Evolutionary conservation across 2,113 vertebrate genomes (phyloP), one percentile per base, ranked within the genome.

Genomic region (Leptosomus discolor): DNA sequence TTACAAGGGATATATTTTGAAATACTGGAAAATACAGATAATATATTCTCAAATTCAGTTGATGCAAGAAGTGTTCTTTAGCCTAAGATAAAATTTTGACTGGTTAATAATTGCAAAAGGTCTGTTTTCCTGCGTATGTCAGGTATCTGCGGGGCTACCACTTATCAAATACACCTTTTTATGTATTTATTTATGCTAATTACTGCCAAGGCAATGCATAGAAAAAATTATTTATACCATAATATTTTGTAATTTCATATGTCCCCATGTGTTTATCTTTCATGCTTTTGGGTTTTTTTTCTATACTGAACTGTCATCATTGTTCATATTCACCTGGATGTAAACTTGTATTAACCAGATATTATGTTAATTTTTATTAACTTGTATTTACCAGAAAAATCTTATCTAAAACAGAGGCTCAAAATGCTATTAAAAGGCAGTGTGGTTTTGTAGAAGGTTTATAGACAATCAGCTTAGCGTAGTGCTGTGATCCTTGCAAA

Each of bases 31-130:
- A 46, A 34, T 76, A 73, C 50, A 91, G 61, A 58, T 96, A 88
- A 88, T 94, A 76, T 53, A 82, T 96, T 88, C 89, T 86, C 68
- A 89, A 94, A 95, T 81, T 96, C 54, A 94, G 81, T 70, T 91
- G 80, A 91, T 69, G 83, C 85, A 95, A 94, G 92, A 90, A 91
- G 63, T 74, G 30, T 81, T 88, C 77, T 93, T 96, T 94, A 94
- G 88, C 84, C 51, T 32, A 58, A 94, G 77, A 88, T 96, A 92
- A 96, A 86, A 71, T 91, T 97, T 87, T 93, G 41, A 61, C 8
- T 26, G 60, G 37, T 90, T 67, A 91, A 93, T 95, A 95, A 94
- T 81, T 75, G 54, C 68, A 82, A 36, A 67, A 90, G 46, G 63
- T 80, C 57, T 88, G 37, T 92, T 85, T 54, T 85, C 48, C 85